Evolutionary conservation across 2,113 vertebrate species (phyloP).

Genomic region (Dolichallabes microphthalmus): DNA sequence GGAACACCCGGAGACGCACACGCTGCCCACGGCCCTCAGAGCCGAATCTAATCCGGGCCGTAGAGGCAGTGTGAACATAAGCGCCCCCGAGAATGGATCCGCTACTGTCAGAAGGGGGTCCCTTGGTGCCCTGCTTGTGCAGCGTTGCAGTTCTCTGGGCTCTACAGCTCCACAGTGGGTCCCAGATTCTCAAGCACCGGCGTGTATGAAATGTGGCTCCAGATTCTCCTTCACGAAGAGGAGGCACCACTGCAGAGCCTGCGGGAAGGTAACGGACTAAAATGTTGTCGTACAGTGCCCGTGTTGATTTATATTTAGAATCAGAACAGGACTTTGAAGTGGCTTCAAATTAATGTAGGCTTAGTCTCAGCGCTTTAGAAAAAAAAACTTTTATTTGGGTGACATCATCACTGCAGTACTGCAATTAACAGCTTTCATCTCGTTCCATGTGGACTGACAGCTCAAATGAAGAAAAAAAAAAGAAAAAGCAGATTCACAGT

Average conservation of each 20-base stretch:
- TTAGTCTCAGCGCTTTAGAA: not conserved
- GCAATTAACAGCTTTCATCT: not conserved
- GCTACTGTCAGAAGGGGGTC: slow-evolving; percentile 69
- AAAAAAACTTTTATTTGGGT: not conserved
- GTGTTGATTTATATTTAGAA: not conserved
- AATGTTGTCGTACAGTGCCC: not conserved
- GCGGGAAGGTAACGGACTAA: slow-evolving; percentile 84
- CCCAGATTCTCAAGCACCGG: slow-evolving; percentile 92
- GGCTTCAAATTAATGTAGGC: not conserved
- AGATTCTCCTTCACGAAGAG: slow-evolving; percentile 97
- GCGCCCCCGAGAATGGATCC: slow-evolving; percentile 80
- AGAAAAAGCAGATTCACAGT: not conserved
- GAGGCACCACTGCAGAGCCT: slow-evolving; percentile 96
- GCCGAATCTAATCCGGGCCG: slow-evolving; percentile 57
- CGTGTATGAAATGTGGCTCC: slow-evolving; percentile 96
- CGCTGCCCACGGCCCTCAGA: not conserved
- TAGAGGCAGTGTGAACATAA: slow-evolving; percentile 63
- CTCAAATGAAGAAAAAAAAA: not conserved
- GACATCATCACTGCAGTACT: not conserved
- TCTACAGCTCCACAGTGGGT: slow-evolving; percentile 94
- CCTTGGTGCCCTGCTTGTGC: slow-evolving; percentile 78
- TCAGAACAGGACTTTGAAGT: not conserved
- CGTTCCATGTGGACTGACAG: not conserved
- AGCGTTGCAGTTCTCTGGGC: slow-evolving; percentile 81
- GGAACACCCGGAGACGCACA: slow-evolving; percentile 55